phyloP scores from a whole-genome alignment of 2,797 vertebrate genomes.

The Sardinella longiceps region DNA sequence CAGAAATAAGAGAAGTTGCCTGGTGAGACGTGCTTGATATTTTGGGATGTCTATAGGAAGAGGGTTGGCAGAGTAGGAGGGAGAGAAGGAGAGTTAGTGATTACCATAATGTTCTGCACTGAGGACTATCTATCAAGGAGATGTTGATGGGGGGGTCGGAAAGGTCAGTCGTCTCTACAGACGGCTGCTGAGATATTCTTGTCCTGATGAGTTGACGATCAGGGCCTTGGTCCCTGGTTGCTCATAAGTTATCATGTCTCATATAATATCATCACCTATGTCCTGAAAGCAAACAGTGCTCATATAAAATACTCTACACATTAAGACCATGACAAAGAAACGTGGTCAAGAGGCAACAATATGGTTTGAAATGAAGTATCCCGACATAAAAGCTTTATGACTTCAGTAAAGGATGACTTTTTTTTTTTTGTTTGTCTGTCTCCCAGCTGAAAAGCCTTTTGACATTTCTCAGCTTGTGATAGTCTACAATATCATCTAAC shows the following conservation, averaged over 20 bases:
- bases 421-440: neutral
- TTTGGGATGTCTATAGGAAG: neutral
- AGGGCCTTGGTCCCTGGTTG: neutral
- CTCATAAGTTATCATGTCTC: neutral
- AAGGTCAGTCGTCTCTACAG: neutral
- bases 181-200: neutral
- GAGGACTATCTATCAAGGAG: neutral
- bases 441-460: neutral
- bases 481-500: neutral
- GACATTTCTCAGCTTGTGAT: neutral
- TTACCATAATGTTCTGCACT: neutral
- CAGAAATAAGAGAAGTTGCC: neutral
- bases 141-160: neutral
- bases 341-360: neutral
- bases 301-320: neutral
- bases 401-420: neutral
- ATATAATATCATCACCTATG: neutral
- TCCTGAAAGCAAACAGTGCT: neutral
- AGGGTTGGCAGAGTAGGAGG: neutral
- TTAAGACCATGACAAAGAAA: neutral
- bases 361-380: neutral
- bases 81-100: neutral
- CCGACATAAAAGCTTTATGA: too few relatives aligned
- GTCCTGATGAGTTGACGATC: constrained; percentile 14
- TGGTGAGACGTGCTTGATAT: neutral